These are phyloP conservation scores for Archegozetes longisetosus DNA, from an alignment of 1,140 invertebrate species.

Conservation along the genomic window DNA sequence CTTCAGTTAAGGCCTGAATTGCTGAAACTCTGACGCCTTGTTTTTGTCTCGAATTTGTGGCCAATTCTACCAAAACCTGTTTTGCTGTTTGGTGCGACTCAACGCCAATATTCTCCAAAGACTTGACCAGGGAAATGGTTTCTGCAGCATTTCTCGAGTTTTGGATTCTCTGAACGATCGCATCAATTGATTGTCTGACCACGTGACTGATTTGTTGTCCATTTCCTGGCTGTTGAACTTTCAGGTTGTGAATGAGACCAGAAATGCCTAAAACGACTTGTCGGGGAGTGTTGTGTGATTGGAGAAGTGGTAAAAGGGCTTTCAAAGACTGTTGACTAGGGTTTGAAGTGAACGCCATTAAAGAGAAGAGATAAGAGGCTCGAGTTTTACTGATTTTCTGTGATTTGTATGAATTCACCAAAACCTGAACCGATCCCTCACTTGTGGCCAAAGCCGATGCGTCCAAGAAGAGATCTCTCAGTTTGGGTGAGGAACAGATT, in stretches of 20 bases:
- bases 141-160: not conserved
- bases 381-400: not conserved
- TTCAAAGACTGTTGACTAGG: constrained; percentile 3
- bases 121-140: constrained; percentile 5
- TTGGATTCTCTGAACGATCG: not conserved
- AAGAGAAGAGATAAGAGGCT: not conserved
- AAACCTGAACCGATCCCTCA: constrained; percentile 2
- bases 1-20: constrained; percentile 4
- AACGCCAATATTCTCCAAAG: constrained; percentile 8
- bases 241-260: not conserved
- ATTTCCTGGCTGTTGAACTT: not conserved
- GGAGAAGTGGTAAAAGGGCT: not conserved
- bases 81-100: not conserved
- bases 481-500: constrained; percentile 5
- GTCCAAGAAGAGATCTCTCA: constrained; percentile 10
- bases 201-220: not conserved
- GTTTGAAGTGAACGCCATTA: constrained; percentile 1
- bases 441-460: constrained; percentile 6
- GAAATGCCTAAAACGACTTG: constrained; percentile 4
- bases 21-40: constrained; percentile 5
- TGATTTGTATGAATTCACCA: constrained; percentile 3
- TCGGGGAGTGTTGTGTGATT: not conserved
- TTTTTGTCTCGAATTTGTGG: not conserved
- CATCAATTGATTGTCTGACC: not conserved
- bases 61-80: constrained; percentile 7